Base-by-base conservation (phyloP, 2,113 vertebrate species). In the Brachypteracias leptosomus region DNA sequence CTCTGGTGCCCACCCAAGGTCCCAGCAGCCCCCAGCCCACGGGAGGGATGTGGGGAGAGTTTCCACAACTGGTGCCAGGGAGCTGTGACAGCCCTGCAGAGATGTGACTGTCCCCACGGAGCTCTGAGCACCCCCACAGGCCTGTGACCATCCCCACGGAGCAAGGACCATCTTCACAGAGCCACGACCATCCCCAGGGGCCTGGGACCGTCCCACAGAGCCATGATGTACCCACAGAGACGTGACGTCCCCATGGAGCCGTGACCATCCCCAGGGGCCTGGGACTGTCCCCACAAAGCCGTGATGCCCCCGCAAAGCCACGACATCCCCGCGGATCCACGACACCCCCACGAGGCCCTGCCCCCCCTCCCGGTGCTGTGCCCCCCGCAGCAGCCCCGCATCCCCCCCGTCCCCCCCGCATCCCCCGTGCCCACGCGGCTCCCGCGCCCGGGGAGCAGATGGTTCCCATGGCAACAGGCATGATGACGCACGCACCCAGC, bases 381-480 rank as follows among this genome's bases (percentile, higher is more conserved):
- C 57, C 55, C 21, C 76, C 81, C 22, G 25, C 44, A 3, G 58
- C 67, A 58, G 36, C 55, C 67, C n/a, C 52, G 17, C 52, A 6
- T 49, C 33, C 15, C 26, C 33, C 47, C 26, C n/a, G n/a, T n/a
- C n/a, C 59, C 54, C 51, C 29, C 46, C 52, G 5, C 42, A 42
- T 42, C 35, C 35, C 35, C 5, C n/a, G 21, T 75, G 90, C 94
- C 77, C 85, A 87, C 71, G 21, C 79, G 61, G 76, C 59, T 75
- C 78, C 84, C 68, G 62, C 35, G 52, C 86, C 63, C 71, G 62
- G 68, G 65, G 92, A 88, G 88, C 95, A 70, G 90, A 85, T 70
- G 88, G 95, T 94, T 96, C 67, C 95, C 93, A 47, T 24, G 77
- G 95, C 90, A 91, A 94, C 90, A 47, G 71, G 77, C 80, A 33